phyloP scores from a whole-genome alignment of 2,888 invertebrate genomes.

The Hypomecis atomaria region DNA sequence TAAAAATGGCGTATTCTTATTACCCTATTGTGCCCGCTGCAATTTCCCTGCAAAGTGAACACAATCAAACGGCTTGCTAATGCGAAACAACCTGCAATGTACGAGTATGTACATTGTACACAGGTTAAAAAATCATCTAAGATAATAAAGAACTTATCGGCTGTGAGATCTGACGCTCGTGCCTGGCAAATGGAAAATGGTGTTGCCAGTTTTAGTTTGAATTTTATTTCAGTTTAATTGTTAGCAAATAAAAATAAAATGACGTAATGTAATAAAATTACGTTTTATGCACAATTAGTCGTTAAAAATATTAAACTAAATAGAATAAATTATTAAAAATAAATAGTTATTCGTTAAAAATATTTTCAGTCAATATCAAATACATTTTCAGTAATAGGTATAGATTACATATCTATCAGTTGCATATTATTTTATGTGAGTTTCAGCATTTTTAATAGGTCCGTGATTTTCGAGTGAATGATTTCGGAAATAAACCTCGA shows the following conservation, averaged over 20 bases:
- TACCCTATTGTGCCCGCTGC: slow-evolving; percentile 18
- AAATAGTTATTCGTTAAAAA: too few species aligned
- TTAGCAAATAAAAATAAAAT: neutral
- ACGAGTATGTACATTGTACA: slow-evolving; percentile 45
- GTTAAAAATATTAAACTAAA: too few species aligned
- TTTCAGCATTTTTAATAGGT: too few species aligned
- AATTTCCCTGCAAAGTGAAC: slow-evolving; percentile 21
- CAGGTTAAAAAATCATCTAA: slow-evolving; percentile 82
- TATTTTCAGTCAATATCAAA: too few species aligned
- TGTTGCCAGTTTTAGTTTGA: slow-evolving; percentile 13
- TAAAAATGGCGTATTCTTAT: neutral
- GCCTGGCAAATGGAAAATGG: slow-evolving; percentile 65
- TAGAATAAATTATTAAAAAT: too few species aligned
- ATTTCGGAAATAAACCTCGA: neutral
- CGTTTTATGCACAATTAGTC: too few species aligned
- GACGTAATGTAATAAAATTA: too few species aligned
- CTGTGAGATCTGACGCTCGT: slow-evolving; percentile 79
- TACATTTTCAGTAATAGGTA: too few species aligned
- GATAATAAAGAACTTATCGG: slow-evolving; percentile 82
- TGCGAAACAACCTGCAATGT: slow-evolving; percentile 67
- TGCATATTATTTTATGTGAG: too few species aligned
- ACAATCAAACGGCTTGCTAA: slow-evolving; percentile 51
- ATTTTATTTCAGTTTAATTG: neutral
- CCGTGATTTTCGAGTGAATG: too few species aligned
- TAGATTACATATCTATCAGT: too few species aligned